Conservation (phyloP, 2,888 invertebrate genomes). For the Agrotis clavis region DNA sequence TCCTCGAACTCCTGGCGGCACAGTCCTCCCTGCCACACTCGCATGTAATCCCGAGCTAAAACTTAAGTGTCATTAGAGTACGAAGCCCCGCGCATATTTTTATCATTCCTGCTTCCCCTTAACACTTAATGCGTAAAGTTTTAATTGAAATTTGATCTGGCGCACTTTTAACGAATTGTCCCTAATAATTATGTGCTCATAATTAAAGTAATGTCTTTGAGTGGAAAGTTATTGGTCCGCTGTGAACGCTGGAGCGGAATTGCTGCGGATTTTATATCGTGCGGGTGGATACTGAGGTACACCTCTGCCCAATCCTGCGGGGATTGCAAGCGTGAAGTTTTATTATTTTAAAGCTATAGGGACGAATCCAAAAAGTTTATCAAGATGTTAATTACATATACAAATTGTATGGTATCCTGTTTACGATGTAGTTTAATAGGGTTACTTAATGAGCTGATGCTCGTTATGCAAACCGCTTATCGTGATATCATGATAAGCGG, state of each 20-base stretch:
- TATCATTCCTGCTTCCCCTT: conserved; percentile 73
- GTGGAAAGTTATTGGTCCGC: conserved; percentile 54
- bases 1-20: conserved; percentile 18
- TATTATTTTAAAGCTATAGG: conserved; percentile 8
- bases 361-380: conserved; percentile 16
- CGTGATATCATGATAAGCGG: neutral
- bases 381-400: conserved; percentile 9
- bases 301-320: neutral
- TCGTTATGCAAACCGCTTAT: conserved; percentile 7
- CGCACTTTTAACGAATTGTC: conserved; percentile 66
- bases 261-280: conserved; percentile 14
- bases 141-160: conserved; percentile 88
- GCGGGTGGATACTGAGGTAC: neutral
- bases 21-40: conserved; percentile 7
- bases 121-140: conserved; percentile 84
- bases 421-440: neutral
- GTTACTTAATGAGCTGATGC: conserved; percentile 5
- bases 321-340: neutral
- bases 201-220: conserved; percentile 62
- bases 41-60: conserved; percentile 61
- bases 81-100: conserved; percentile 82
- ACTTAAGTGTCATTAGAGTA: conserved; percentile 64
- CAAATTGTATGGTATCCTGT: conserved; percentile 22
- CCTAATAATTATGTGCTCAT: conserved; percentile 59
- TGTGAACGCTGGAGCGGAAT: conserved; percentile 25